A percentile compares a stretch with the other conserved stretches of the same genome.
Evolutionary conservation across 1,140 invertebrate species (phyloP).

Genomic region (Caenorhabditis inopinata): DNA sequence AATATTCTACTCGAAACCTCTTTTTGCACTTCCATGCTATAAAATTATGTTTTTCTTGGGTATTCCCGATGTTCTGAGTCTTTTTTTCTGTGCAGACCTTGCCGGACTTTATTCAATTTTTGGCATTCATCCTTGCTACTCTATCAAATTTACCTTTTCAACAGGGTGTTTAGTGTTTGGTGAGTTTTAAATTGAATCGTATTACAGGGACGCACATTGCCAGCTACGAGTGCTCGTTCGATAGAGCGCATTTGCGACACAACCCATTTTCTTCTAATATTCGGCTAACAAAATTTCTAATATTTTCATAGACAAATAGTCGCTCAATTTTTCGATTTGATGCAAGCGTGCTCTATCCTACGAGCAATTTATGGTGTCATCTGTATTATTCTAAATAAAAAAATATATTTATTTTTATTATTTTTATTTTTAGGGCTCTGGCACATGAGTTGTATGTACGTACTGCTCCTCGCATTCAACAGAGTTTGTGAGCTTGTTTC

Average conservation of each 20-base stretch:
- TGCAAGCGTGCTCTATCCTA: no score
- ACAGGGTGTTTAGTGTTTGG: constrained; percentile 1
- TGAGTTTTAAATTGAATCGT: no score
- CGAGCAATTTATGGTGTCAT: no score
- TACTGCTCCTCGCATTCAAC: constrained; percentile 11
- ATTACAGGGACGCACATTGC: no score
- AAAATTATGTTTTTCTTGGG: background rate
- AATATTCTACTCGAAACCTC: background rate
- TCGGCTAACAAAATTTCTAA: no score
- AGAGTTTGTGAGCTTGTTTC: constrained; percentile 1
- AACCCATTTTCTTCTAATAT: no score
- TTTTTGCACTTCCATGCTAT: background rate
- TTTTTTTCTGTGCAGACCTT: constrained; percentile 29
- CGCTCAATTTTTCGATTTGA: no score
- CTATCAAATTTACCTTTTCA: background rate
- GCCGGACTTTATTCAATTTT: constrained; percentile 9
- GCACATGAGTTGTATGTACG: constrained; percentile 16
- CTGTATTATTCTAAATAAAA: no score
- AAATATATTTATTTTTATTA: no score
- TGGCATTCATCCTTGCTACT: background rate
- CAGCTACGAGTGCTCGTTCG: no score
- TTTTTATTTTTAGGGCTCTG: constrained; percentile 1
- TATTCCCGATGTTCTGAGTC: background rate
- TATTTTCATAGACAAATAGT: no score
- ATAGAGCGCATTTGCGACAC: no score